Evolutionary conservation across 2,888 invertebrate species (phyloP).

Genomic region (Frankliniella intonsa): DNA sequence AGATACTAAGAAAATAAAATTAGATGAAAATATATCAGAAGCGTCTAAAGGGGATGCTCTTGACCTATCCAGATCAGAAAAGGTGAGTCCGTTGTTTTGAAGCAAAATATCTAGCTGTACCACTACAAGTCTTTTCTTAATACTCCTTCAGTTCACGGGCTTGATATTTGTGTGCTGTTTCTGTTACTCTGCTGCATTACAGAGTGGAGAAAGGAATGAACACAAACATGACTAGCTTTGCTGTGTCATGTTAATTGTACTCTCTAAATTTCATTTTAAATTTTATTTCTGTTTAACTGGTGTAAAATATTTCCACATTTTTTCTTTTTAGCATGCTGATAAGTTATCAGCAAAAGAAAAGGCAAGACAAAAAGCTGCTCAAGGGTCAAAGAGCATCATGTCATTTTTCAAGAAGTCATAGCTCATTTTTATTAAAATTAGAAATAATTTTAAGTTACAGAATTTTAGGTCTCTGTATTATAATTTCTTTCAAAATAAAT

Average conservation of each 20-base stretch:
- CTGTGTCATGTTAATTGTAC: neutral
- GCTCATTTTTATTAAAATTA: neutral
- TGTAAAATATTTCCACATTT: slow-evolving; percentile 32
- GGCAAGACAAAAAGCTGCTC: slow-evolving; percentile 69
- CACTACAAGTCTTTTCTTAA: no score
- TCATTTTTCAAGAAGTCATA: slow-evolving; percentile 65
- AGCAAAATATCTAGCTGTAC: no score
- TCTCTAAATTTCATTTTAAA: neutral
- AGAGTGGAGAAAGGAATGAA: neutral
- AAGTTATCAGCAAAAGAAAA: slow-evolving; percentile 67
- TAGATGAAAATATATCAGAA: slow-evolving; percentile 44
- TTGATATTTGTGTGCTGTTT: neutral
- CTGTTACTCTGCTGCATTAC: neutral
- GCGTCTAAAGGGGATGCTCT: slow-evolving; percentile 40
- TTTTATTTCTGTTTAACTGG: neutral
- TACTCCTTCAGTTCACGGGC: no score
- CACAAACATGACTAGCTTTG: neutral
- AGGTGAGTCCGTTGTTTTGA: slow-evolving; percentile 39
- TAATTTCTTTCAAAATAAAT: no score
- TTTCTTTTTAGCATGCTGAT: slow-evolving; percentile 43
- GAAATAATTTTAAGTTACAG: no score
- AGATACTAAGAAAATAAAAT: slow-evolving; percentile 41
- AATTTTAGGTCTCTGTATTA: no score
- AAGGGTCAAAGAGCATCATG: slow-evolving; percentile 72
- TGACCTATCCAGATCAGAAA: slow-evolving; percentile 45